Evolutionary conservation across 2,113 vertebrate species (phyloP).

Genomic region (Peromyscus polionotus): DNA sequence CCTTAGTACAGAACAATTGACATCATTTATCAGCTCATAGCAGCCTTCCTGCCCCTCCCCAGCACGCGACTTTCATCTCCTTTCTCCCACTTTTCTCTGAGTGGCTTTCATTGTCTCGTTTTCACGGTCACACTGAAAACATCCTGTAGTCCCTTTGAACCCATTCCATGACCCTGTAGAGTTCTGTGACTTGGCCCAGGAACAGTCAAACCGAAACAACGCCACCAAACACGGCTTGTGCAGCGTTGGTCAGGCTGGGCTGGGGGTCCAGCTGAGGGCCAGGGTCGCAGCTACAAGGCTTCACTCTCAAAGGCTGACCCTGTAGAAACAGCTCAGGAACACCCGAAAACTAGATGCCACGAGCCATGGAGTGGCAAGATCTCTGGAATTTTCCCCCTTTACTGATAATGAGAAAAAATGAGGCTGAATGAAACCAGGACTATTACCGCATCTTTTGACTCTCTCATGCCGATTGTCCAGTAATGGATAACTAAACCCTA

Average conservation of each 20-base stretch:
- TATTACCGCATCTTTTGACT: not conserved
- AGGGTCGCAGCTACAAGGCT: not conserved
- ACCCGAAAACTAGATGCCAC: not conserved
- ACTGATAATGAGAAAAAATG: not conserved
- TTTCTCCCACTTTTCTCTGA: not conserved
- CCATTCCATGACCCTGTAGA: not conserved
- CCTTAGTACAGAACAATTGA: not conserved
- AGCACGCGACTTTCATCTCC: not conserved
- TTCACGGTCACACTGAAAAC: not conserved
- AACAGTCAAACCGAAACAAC: not conserved
- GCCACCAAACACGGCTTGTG: not conserved
- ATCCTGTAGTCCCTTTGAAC: conserved; percentile 41
- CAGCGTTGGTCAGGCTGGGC: not conserved
- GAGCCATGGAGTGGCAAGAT: not conserved
- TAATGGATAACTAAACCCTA: not conserved
- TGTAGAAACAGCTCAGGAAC: not conserved
- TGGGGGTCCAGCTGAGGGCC: not conserved
- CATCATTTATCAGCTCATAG: not conserved
- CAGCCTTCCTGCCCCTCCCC: conserved; percentile 35
- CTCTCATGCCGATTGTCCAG: not conserved
- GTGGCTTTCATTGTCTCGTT: not conserved
- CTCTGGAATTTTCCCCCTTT: not conserved
- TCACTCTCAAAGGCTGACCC: not conserved
- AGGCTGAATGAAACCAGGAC: not conserved
- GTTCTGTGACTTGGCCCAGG: not conserved